Evolutionary conservation across 2,888 invertebrate genomes (phyloP), one percentile per base, ranked within the genome.

Genomic region (Phaonia tiefii): DNA sequence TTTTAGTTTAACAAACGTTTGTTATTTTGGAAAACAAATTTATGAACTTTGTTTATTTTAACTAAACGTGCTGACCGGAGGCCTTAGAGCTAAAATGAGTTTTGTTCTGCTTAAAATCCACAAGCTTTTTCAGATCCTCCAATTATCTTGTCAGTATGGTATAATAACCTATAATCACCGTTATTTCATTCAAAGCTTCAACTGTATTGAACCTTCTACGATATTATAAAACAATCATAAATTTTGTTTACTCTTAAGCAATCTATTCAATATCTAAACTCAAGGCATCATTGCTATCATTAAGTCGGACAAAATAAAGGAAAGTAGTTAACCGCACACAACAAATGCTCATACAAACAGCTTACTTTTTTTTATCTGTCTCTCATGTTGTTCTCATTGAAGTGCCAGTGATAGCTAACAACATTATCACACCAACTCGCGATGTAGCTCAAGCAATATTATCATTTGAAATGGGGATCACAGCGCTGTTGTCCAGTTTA

Each of bases 341-440:
- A 60, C 42, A 77, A 73, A 77, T 77, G 65, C 58, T 46, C 58
- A 44, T 54, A 74, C 74, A 77, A 77, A 74, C 70, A 70, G 74
- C 77, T 74, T 69, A 70, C 56, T 76, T 70, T n/a, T n/a, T n/a
- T n/a, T 70, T 39, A 69, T 69, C 63, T 63, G n/a, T n/a, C n/a
- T 22, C 11, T 22, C 17, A 60, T 49, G 65, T 1, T 22, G 22
- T 20, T 31, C n/a, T 39, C 42, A 15, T 42, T 42, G 42, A 63
- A 63, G 13, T 63, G 63, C 13, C 17, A 63, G 42, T 63, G 39
- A 39, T 39, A 5, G 42, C 11, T 22, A 39, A 39, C 7, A 10
- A 63, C 63, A 63, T 63, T 39, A 42, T 13, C 63, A 42, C 31
- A 42, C 31, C 31, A 31, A 8, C 31, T 31, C 8, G 4, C 8